Evolutionary conservation across 2,113 vertebrate genomes (phyloP), one percentile per base, ranked within the genome.

Genomic region (Alethe castanea): DNA sequence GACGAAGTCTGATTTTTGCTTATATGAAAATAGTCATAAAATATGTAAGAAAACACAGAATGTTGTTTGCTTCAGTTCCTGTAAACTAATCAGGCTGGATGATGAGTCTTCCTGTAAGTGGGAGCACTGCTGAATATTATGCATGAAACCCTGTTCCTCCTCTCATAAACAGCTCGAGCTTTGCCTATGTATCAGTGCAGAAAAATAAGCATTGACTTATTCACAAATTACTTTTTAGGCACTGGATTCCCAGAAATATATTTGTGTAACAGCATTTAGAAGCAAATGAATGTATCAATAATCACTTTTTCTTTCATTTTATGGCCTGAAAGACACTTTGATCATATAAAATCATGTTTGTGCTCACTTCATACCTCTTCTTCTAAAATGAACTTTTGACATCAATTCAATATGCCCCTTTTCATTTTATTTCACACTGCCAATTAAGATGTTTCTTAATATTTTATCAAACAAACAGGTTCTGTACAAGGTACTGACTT

Each of bases 181-280:
- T 65, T 96, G 82, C 73, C 28, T 59, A 20, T 90, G 54, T 22
- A 70, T 45, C 72, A 47, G 18, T 40, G 47, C 12, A 91, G 87
- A 87, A 91, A 96, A 87, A 90, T 47, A 91, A 77, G 86, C 59
- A 52, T 50, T 95, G 89, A 85, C 71, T 93, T 88, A 94, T 70
- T 90, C 94, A 96, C 69, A 56, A 48, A 56, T 73, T 74, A 35
- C 66, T 86, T 91, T 92, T 83, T 78, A 90, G 67, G 48, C 67
- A 48, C 56, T 67, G 50, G 29, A 52, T 96, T 96, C 94, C 72
- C 92, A 92, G 82, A 88, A 95, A 77, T 71, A 2, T 15, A 11
- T 59, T 59, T 84, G 69, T 84, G 11, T 62, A 57, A 70, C 67
- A 91, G 48, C 86, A 71, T 36, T 62, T 52, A 54, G 71, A 86